Evolutionary conservation across 23 tunicate genomes (phyloP).

Genomic region (Corella eumyota): DNA sequence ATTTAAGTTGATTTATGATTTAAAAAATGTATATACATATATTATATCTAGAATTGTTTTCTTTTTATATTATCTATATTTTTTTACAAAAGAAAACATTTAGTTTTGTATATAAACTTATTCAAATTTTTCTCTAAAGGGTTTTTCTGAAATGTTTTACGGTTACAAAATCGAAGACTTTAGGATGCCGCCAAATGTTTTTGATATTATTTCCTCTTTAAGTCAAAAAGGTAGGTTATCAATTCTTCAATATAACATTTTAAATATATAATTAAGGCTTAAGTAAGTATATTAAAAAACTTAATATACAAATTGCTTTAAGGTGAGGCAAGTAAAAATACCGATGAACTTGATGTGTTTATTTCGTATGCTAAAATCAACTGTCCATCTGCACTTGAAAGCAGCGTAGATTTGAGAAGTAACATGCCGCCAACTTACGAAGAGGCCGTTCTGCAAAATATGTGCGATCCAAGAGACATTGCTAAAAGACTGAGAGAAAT

Average conservation of each 20-base stretch:
- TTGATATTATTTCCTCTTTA: slow-evolving; percentile 67
- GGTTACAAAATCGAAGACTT: slow-evolving; percentile 66
- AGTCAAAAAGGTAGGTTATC: too few relatives aligned
- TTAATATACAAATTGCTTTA: too few relatives aligned
- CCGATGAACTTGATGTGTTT: slow-evolving; percentile 44
- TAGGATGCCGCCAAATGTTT: slow-evolving; percentile 92
- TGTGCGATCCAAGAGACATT: slow-evolving; percentile 90
- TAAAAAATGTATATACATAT: too few relatives aligned
- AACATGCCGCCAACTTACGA: slow-evolving; percentile 81
- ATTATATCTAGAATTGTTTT: too few relatives aligned
- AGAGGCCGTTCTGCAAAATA: slow-evolving; percentile 43
- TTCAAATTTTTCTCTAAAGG: too few relatives aligned
- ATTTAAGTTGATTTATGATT: too few relatives aligned
- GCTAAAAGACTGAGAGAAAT: slow-evolving; percentile 32
- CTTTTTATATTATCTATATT: too few relatives aligned
- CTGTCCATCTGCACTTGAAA: slow-evolving; percentile 58
- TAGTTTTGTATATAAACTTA: too few relatives aligned
- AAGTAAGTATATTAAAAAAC: too few relatives aligned
- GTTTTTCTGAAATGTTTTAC: slow-evolving; percentile 37
- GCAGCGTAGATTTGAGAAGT: slow-evolving; percentile 3
- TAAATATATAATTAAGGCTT: too few relatives aligned
- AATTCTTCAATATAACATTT: too few relatives aligned
- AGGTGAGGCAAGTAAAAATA: not conserved
- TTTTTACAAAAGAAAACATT: too few relatives aligned
- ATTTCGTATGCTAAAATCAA: slow-evolving; percentile 79